These are phyloP conservation scores for Eurois occulta DNA, from an alignment of 2,888 invertebrate species.

Conservation along the genomic window DNA sequence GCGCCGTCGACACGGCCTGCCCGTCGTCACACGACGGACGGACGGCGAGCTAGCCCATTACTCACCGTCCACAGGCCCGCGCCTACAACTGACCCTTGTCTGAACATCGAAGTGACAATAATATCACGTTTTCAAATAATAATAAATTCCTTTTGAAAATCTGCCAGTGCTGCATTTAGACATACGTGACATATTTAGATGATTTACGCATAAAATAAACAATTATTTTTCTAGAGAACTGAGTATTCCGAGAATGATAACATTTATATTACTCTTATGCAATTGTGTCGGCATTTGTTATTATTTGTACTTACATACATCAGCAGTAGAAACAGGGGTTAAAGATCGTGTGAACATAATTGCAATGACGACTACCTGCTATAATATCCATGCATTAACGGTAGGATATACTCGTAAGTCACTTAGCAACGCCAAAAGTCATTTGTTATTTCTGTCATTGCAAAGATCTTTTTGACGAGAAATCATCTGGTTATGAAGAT, in stretches of 20 bases:
- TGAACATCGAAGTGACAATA: neutral
- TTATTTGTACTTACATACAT: neutral
- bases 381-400: neutral
- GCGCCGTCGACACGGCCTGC: no score
- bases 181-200: neutral
- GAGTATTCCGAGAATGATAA: slow-evolving; percentile 6
- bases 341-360: slow-evolving; percentile 48
- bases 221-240: neutral
- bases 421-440: no score
- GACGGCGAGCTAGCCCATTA: no score
- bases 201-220: slow-evolving; percentile 10
- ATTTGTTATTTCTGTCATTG: no score
- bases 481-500: neutral
- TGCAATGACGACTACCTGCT: neutral
- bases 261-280: neutral
- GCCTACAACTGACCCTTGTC: neutral
- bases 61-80: no score
- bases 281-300: neutral
- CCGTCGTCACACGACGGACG: no score
- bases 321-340: neutral
- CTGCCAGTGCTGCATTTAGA: neutral
- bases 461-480: neutral
- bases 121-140: neutral
- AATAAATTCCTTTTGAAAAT: neutral
- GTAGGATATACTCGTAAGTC: no score